Conservation (phyloP, 2,113 vertebrate species). For the Nettapus auritus region DNA sequence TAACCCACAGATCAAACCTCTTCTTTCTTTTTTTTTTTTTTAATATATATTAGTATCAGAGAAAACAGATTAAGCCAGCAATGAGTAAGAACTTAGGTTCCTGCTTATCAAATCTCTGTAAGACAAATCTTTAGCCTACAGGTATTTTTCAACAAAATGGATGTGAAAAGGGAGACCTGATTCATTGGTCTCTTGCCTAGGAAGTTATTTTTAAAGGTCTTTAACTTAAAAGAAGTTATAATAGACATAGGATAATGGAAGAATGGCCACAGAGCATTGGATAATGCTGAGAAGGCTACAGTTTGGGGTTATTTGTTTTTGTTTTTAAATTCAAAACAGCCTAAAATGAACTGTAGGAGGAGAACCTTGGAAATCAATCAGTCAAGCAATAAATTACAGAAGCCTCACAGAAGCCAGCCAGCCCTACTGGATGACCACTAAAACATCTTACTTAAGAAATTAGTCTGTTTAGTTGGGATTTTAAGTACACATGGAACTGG, state of each 20-base stretch:
- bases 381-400: neutral
- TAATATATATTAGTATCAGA: too few relatives aligned
- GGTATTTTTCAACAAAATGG: neutral
- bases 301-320: neutral
- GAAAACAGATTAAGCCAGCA: too few relatives aligned
- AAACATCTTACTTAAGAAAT: neutral
- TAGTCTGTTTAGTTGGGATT: neutral
- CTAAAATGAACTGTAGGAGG: neutral
- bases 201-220: neutral
- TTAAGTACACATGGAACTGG: neutral
- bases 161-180: neutral
- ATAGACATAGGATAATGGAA: accelerated
- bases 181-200: neutral
- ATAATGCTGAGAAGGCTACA: neutral
- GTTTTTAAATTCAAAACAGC: neutral
- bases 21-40: too few relatives aligned
- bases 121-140: neutral
- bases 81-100: neutral
- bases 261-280: neutral
- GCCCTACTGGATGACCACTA: neutral
- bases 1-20: neutral
- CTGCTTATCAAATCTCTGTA: neutral
- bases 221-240: neutral
- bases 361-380: neutral
- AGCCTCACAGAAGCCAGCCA: neutral